Percentiles rank a stretch among this genome's conserved stretches.
Evolutionary conservation across 2,113 vertebrate genomes (phyloP).

Genomic region (Corythornis vintsioides): DNA sequence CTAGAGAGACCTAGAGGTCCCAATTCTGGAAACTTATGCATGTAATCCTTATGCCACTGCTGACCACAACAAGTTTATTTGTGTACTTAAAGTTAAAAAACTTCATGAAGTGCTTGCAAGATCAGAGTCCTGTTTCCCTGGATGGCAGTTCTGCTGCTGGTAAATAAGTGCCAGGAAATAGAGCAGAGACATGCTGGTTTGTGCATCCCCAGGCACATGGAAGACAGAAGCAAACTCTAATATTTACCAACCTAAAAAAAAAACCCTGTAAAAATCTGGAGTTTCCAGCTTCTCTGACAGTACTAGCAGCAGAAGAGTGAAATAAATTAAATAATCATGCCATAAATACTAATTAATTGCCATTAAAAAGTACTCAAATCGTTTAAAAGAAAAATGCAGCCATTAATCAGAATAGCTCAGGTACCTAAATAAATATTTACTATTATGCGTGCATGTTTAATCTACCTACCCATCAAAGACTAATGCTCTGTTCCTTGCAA

Average conservation of each 20-base stretch:
- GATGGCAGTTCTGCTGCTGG: slow-evolving; percentile 55
- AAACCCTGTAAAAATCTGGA: slow-evolving; percentile 17
- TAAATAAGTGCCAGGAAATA: slow-evolving; percentile 68
- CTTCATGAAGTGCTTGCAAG: slow-evolving; percentile 61
- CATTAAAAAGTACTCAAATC: slow-evolving; percentile 70
- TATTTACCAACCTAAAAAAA: slow-evolving; percentile 50
- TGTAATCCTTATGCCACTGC: slow-evolving; percentile 54
- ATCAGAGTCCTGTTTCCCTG: slow-evolving; percentile 65
- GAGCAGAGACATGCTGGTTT: slow-evolving; percentile 61
- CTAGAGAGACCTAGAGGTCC: slow-evolving; percentile 43
- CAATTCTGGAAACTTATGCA: slow-evolving; percentile 56
- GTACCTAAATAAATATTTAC: slow-evolving; percentile 73
- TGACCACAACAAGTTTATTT: slow-evolving; percentile 67
- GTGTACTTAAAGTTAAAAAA: slow-evolving; percentile 68
- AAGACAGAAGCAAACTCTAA: slow-evolving; percentile 50
- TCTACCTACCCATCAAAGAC: slow-evolving; percentile 65
- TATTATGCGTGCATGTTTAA: slow-evolving; percentile 62
- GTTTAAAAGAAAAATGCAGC: slow-evolving; percentile 69
- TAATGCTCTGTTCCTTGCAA: slow-evolving; percentile 47
- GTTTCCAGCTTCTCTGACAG: slow-evolving; percentile 36
- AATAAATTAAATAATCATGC: slow-evolving; percentile 69
- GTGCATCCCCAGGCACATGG: slow-evolving; percentile 45
- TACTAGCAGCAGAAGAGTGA: slow-evolving; percentile 48
- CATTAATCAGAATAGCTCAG: slow-evolving; percentile 70
- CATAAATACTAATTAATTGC: slow-evolving; percentile 70